Percentiles rank a stretch among this genome's conserved stretches.
Conservation (phyloP, 2,113 vertebrate genomes). For the Recurvirostra avosetta region DNA sequence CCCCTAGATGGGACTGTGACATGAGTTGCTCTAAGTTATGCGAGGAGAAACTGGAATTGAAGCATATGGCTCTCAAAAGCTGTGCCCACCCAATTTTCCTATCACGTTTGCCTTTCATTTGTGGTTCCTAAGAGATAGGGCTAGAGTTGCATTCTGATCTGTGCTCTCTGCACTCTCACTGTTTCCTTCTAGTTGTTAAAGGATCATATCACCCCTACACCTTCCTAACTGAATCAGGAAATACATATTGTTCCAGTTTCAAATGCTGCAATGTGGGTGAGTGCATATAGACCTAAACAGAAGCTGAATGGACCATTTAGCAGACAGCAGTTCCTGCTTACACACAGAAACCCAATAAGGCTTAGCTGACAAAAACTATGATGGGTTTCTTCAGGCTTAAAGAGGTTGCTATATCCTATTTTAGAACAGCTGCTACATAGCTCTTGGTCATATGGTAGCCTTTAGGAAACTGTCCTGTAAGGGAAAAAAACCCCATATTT, state of each 20-base stretch:
- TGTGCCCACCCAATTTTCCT: neutral
- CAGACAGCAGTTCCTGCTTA: constrained; percentile 17
- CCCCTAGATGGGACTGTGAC: neutral
- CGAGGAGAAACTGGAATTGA: neutral
- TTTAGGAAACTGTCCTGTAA: constrained; percentile 47
- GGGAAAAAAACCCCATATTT: neutral
- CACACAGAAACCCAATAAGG: constrained; percentile 46
- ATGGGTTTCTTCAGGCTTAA: constrained; percentile 38
- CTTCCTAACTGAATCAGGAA: neutral
- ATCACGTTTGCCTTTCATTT: neutral
- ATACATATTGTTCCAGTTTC: constrained; percentile 20
- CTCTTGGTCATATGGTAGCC: constrained; percentile 38
- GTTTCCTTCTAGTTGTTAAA: constrained; percentile 14
- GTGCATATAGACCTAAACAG: neutral
- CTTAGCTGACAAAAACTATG: constrained; percentile 6
- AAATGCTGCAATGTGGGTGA: neutral
- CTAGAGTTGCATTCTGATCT: neutral
- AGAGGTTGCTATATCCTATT: constrained; percentile 41
- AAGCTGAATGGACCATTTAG: constrained; percentile 58
- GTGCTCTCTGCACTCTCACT: neutral
- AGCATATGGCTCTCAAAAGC: neutral
- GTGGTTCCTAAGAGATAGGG: neutral
- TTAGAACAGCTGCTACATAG: constrained; percentile 49
- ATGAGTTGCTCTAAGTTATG: neutral
- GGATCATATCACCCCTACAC: neutral